Percentiles rank a stretch among this genome's conserved stretches.
phyloP scores from a whole-genome alignment of 2,888 invertebrate species.

The Macropis europaea region DNA sequence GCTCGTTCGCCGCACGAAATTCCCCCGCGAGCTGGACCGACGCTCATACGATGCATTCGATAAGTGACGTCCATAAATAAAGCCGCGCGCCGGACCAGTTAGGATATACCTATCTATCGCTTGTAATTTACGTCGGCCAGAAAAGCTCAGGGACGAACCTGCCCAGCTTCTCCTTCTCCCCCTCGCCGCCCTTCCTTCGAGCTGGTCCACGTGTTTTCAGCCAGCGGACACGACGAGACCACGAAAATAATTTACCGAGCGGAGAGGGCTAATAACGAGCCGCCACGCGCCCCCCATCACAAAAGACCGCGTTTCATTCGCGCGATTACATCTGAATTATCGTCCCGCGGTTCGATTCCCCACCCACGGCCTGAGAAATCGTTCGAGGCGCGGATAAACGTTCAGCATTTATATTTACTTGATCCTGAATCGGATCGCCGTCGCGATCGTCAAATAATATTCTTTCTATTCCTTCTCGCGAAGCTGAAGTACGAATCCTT shows the following conservation, averaged over 20 bases:
- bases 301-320: slow-evolving; percentile 32
- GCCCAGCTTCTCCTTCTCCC: background rate
- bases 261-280: slow-evolving; percentile 34
- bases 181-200: background rate
- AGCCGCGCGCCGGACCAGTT: slow-evolving; percentile 65
- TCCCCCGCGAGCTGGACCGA: background rate
- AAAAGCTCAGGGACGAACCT: slow-evolving; percentile 54
- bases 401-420: no score
- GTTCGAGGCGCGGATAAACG: no score
- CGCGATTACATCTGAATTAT: slow-evolving; percentile 22
- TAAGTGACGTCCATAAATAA: slow-evolving; percentile 70
- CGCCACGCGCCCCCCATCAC: slow-evolving; percentile 34
- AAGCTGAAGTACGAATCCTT: background rate
- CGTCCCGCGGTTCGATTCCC: no score
- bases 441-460: background rate
- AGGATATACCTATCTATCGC: slow-evolving; percentile 65
- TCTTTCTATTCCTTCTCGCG: background rate
- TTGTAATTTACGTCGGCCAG: slow-evolving; percentile 69
- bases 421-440: no score
- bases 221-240: slow-evolving; percentile 37
- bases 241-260: slow-evolving; percentile 55
- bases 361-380: no score
- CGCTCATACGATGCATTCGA: slow-evolving; percentile 64
- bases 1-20: background rate
- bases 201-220: slow-evolving; percentile 42